phyloP scores from a whole-genome alignment of 2,113 vertebrate genomes.

The Himantopus leucocephalus region DNA sequence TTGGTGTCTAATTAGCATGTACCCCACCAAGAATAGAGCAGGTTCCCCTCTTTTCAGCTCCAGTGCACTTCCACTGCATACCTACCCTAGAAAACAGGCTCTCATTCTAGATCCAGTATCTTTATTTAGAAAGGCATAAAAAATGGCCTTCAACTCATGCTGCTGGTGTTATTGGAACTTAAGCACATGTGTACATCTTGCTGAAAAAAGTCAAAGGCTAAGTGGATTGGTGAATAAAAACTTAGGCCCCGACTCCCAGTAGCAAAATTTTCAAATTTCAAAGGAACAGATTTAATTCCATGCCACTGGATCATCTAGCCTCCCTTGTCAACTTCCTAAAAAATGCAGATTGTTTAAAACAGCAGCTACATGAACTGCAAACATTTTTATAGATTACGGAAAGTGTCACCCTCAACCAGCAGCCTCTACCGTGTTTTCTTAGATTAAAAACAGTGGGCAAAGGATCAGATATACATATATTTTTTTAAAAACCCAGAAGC shows the following conservation, averaged over 20 bases:
- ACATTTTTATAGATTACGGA: neutral
- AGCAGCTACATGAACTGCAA: neutral
- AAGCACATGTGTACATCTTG: fast-evolving
- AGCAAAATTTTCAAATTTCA: neutral
- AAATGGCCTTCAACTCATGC: neutral
- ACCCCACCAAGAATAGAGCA: neutral
- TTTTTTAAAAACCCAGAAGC: neutral
- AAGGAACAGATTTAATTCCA: neutral
- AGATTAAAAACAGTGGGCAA: neutral
- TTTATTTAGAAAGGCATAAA: neutral
- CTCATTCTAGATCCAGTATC: neutral
- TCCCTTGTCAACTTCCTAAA: neutral
- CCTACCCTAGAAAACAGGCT: neutral
- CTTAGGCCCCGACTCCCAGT: no score
- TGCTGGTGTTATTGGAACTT: neutral
- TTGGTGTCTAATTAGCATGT: neutral
- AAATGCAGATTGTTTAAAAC: neutral
- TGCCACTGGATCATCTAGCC: neutral
- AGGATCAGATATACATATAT: neutral
- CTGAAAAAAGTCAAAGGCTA: neutral
- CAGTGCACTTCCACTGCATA: neutral
- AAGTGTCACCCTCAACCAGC: neutral
- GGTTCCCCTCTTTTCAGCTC: neutral
- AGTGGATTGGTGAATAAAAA: neutral
- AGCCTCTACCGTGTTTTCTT: neutral